phyloP scores from a whole-genome alignment of 1,140 invertebrate genomes.

The Drosophila mauritiana region DNA sequence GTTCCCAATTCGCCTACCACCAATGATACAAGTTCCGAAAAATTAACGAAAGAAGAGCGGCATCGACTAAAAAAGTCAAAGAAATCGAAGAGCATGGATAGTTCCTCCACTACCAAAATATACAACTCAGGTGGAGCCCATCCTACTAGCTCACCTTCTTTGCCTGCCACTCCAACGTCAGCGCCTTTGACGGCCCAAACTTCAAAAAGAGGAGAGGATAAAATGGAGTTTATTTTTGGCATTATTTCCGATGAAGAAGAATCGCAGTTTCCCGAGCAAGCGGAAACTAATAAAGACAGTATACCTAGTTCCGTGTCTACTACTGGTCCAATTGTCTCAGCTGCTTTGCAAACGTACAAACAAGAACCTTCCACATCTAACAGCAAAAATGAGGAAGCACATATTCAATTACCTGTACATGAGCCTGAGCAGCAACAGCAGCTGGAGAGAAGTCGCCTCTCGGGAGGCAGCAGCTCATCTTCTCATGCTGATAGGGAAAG shows the following conservation, averaged over 20 bases:
- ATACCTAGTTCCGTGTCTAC: slow-evolving; percentile 36
- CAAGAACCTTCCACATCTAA: slow-evolving; percentile 65
- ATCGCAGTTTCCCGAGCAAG: slow-evolving; percentile 64
- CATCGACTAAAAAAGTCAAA: slow-evolving; percentile 86
- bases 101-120: slow-evolving; percentile 21
- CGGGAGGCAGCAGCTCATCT: slow-evolving; percentile 22
- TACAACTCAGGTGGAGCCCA: slow-evolving; percentile 30
- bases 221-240: slow-evolving; percentile 95
- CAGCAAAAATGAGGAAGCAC: slow-evolving; percentile 45
- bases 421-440: slow-evolving; percentile 37
- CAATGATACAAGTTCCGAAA: slow-evolving; percentile 74
- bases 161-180: slow-evolving; percentile 36
- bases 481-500: slow-evolving; percentile 67
- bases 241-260: slow-evolving; percentile 91
- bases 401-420: slow-evolving; percentile 11
- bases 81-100: slow-evolving; percentile 84
- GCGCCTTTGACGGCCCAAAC: slow-evolving; percentile 9
- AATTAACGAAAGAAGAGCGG: slow-evolving; percentile 82
- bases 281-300: slow-evolving; percentile 40
- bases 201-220: slow-evolving; percentile 86
- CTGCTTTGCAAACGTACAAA: slow-evolving; percentile 79
- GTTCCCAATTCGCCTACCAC: slow-evolving; percentile 28
- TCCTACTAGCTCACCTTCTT: slow-evolving; percentile 9
- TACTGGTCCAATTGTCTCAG: slow-evolving; percentile 76
- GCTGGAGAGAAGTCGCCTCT: slow-evolving; percentile 43